phyloP scores from a whole-genome alignment of 2,888 invertebrate species.

The Lottia scabra region DNA sequence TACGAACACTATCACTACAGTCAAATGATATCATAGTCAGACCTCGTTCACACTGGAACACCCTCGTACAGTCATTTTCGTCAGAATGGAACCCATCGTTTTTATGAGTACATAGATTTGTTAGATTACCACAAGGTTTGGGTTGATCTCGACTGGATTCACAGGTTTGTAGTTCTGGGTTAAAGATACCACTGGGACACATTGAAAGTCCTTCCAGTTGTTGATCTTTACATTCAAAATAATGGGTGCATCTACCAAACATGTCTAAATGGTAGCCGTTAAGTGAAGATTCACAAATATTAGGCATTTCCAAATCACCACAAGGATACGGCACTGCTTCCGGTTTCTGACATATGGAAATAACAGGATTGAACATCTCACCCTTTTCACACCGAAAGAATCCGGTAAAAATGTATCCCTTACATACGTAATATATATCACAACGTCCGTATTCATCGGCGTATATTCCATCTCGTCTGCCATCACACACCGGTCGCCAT shows the following conservation, averaged over 20 bases:
- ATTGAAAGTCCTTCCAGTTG: slow-evolving; percentile 26
- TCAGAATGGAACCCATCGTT: slow-evolving; percentile 26
- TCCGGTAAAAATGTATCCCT: slow-evolving; percentile 28
- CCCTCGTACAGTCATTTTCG: slow-evolving; percentile 13
- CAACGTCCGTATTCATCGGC: slow-evolving; percentile 38
- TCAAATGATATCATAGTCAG: slow-evolving; percentile 24
- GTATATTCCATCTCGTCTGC: slow-evolving; percentile 32
- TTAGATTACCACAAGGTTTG: slow-evolving; percentile 30
- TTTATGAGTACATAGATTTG: slow-evolving; percentile 27
- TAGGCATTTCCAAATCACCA: slow-evolving; percentile 39
- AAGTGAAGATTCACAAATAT: slow-evolving; percentile 29
- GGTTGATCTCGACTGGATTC: slow-evolving; percentile 23
- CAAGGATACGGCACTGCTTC: slow-evolving; percentile 40
- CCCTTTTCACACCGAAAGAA: slow-evolving; percentile 28
- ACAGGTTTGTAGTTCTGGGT: slow-evolving; percentile 25
- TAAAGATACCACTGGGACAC: slow-evolving; percentile 34
- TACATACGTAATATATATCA: slow-evolving; percentile 35
- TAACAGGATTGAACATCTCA: slow-evolving; percentile 32
- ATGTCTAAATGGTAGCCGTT: slow-evolving; percentile 44
- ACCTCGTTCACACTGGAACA: slow-evolving; percentile 27
- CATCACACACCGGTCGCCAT: slow-evolving; percentile 32
- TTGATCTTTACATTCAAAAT: slow-evolving; percentile 37
- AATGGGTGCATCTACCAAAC: slow-evolving; percentile 45
- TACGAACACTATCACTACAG: slow-evolving; percentile 20
- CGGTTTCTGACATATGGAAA: slow-evolving; percentile 26